Base-by-base conservation (phyloP, 2,888 invertebrate species). In the Strigamia transsilvanica region DNA sequence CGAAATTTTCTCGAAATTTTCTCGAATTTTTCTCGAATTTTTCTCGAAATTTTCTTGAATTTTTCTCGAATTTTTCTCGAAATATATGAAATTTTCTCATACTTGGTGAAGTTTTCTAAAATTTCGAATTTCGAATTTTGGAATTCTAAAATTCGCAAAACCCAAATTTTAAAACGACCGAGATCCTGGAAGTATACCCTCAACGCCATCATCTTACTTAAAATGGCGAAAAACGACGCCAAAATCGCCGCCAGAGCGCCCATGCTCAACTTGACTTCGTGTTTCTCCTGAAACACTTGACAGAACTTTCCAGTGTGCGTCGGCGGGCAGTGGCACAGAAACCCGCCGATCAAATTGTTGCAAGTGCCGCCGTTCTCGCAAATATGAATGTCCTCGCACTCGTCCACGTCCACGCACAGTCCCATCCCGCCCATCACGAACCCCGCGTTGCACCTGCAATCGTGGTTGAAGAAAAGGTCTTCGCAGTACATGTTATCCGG, bases 181-280 rank as follows among this genome's bases (percentile, higher is more conserved):
- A n/a, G n/a, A n/a, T n/a, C n/a, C n/a, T n/a, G n/a, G n/a, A n/a
- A n/a, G n/a, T n/a, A n/a, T n/a, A n/a, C n/a, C n/a, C n/a, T n/a
- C n/a, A n/a, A n/a, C n/a, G n/a, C n/a, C n/a, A 78, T 27, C 2
- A 56, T 93, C 94, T 93, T 88, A 94, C 94, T 91, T 85, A 95
- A 90, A 85, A 97, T 90, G 84, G 96, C 92, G 2, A 94, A 92
- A 84, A 97, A 91, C 88, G 96, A 97, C 38, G 96, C 93, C 56
- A 97, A 89, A 84, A 99, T 95, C 81, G 96, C 95, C 51, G 97
- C 94, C 38, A 98, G 90, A 87, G 89, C 89, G 2, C 88, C 88
- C 6, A 86, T 87, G 42, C 88, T 88, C 32, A 90, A 86, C 7
- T 86, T 86, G 56, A 88, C 85, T 13, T 83, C 83, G 51, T 84